These are phyloP conservation scores for Regulus satrapa DNA, from an alignment of 2,113 vertebrate species.

Conservation along the genomic window DNA sequence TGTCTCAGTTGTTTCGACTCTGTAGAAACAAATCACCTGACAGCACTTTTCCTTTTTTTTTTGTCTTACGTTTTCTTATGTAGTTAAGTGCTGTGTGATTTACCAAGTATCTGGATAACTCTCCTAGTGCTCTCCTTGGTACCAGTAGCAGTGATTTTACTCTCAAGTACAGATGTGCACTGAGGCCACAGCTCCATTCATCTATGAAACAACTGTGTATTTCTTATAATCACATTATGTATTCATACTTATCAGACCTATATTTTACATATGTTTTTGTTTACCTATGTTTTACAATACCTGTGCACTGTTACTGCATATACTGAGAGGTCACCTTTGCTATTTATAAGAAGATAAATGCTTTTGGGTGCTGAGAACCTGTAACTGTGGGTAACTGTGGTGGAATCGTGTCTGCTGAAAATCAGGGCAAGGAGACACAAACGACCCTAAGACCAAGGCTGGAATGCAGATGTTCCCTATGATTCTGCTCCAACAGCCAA, in stretches of 20 bases:
- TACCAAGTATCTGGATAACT: not conserved
- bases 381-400: not conserved
- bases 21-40: not conserved
- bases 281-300: too few relatives aligned
- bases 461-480: not conserved
- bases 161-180: not conserved
- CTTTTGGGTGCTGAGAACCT: not conserved
- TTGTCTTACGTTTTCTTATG: not conserved
- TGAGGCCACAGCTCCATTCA: not conserved
- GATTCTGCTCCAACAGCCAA: not conserved
- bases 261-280: not conserved
- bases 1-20: not conserved
- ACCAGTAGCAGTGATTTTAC: not conserved
- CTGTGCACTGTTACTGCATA: not conserved
- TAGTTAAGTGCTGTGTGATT: not conserved
- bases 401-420: not conserved
- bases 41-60: not conserved
- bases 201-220: not conserved
- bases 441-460: not conserved
- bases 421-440: not conserved
- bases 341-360: not conserved
- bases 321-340: not conserved
- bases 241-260: not conserved
- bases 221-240: not conserved
- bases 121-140: not conserved